Percentiles rank a stretch among this genome's conserved stretches.
These are phyloP conservation scores for Octonoba sinensis DNA, from an alignment of 2,888 invertebrate species.

Conservation along the genomic window DNA sequence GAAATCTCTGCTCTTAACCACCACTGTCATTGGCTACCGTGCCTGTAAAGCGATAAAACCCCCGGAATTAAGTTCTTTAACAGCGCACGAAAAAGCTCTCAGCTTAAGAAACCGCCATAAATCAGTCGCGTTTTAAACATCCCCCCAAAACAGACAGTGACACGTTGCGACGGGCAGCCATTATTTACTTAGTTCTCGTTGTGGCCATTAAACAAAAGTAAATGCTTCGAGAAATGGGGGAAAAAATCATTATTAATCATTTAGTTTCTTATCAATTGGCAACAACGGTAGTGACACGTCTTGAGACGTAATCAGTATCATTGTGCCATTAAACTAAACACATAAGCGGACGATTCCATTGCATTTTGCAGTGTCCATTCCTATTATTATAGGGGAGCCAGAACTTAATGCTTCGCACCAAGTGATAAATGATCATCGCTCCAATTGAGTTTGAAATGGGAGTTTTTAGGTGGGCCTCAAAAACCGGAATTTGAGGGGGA, in stretches of 20 bases:
- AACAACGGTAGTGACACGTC: conserved; percentile 37
- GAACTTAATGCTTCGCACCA: conserved; percentile 2
- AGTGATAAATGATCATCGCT: conserved; percentile 48
- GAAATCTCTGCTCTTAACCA: conserved; percentile 36
- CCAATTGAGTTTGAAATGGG: conserved; percentile 26
- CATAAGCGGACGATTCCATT: conserved; percentile 17
- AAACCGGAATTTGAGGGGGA: background rate
- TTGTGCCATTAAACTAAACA: conserved; percentile 52
- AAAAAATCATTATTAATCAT: conserved; percentile 56
- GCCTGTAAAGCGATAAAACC: conserved; percentile 2
- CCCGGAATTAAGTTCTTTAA: conserved; percentile 56
- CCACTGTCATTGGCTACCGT: conserved; percentile 26
- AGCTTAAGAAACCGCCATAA: conserved; percentile 47
- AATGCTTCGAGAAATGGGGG: conserved; percentile 20
- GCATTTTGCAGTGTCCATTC: conserved; percentile 20
- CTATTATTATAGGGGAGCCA: conserved; percentile 44
- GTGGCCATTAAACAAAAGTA: conserved; percentile 55
- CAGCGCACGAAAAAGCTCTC: conserved; percentile 45
- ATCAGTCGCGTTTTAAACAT: conserved; percentile 39
- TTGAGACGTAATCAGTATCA: conserved; percentile 58
- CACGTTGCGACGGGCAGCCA: conserved; percentile 20
- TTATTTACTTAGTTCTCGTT: conserved; percentile 31
- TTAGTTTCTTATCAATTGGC: conserved; percentile 42
- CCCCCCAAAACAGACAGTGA: conserved; percentile 40
- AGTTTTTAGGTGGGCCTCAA: conserved; percentile 8